Evolutionary conservation across 2,797 vertebrate genomes (phyloP).

Genomic region (Enteromius paludinosus): DNA sequence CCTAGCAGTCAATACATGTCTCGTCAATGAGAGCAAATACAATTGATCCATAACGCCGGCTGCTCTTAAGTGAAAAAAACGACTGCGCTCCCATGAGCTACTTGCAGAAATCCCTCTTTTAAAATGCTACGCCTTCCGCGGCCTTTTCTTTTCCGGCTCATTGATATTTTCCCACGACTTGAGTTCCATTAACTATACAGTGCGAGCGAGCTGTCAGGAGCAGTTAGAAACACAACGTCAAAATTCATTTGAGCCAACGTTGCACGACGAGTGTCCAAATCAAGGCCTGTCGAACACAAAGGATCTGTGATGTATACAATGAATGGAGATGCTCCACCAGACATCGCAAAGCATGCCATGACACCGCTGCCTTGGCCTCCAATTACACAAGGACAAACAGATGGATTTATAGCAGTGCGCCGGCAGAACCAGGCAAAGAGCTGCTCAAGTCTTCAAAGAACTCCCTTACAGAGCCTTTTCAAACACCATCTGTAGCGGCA

Average conservation of each 20-base stretch:
- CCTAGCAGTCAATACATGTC: constrained; percentile 69
- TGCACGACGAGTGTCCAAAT: constrained; percentile 8
- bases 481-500: constrained; percentile 77
- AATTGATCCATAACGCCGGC: constrained; percentile 64
- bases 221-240: background rate
- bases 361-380: constrained; percentile 49
- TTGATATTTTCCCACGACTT: constrained; percentile 34
- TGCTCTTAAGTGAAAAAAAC: constrained; percentile 69
- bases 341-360: background rate
- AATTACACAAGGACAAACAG: constrained; percentile 66
- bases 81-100: constrained; percentile 59
- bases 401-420: constrained; percentile 74
- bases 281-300: constrained; percentile 16
- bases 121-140: constrained; percentile 1
- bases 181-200: constrained; percentile 22
- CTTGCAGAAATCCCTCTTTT: constrained; percentile 61
- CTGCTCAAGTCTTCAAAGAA: constrained; percentile 77
- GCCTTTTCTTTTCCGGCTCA: constrained; percentile 19
- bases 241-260: background rate
- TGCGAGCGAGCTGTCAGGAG: background rate
- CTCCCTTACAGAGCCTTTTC: constrained; percentile 70
- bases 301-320: constrained; percentile 33
- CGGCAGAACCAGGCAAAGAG: constrained; percentile 75
- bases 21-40: constrained; percentile 75
- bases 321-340: constrained; percentile 28